Percentiles rank a stretch among this genome's conserved stretches.
Conservation (phyloP, 2,797 vertebrate genomes). For the Eidolon dupreanum region DNA sequence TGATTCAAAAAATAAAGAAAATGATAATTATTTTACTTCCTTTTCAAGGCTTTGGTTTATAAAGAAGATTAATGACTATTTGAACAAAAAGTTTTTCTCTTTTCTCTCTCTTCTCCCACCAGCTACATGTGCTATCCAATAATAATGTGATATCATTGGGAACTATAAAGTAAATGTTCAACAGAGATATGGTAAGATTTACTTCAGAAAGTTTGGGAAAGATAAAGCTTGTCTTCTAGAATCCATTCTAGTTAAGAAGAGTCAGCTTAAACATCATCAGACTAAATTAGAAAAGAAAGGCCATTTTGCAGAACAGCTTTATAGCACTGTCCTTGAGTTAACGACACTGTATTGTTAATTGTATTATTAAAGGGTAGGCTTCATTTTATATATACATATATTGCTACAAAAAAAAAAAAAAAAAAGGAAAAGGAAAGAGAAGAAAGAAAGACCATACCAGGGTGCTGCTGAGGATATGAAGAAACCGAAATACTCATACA, state of each 20-base stretch:
- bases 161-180: not conserved
- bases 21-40: not conserved
- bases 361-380: not conserved
- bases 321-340: not conserved
- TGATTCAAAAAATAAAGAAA: slow-evolving; percentile 35
- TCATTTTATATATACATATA: not conserved
- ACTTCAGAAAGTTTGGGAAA: not conserved
- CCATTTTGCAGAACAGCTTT: not conserved
- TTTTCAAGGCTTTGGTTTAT: not conserved
- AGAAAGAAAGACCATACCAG: not conserved
- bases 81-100: not conserved
- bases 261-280: not conserved
- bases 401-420: not conserved
- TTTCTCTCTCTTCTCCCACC: not conserved
- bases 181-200: not conserved
- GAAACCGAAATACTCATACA: not conserved
- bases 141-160: not conserved
- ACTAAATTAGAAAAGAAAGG: not conserved
- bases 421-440: too few species aligned
- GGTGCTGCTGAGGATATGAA: not conserved
- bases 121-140: not conserved
- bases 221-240: not conserved
- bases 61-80: not conserved
- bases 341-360: not conserved
- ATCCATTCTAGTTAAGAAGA: not conserved